phyloP scores from a whole-genome alignment of 1,140 invertebrate species.

The Caenorhabditis inopinata region DNA sequence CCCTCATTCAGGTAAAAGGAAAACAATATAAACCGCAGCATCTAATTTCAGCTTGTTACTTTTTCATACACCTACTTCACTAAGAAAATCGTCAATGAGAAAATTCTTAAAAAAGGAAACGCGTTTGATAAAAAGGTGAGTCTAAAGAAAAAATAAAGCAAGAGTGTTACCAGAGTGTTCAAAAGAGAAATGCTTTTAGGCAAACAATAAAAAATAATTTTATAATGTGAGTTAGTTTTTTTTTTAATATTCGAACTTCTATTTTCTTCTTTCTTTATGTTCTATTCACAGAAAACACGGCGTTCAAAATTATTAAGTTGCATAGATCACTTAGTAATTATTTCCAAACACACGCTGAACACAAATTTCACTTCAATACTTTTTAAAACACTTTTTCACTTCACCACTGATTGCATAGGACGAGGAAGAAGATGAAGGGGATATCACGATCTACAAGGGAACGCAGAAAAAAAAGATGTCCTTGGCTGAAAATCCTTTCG shows the following conservation, averaged over 20 bases:
- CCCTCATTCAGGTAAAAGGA: constrained; percentile 53
- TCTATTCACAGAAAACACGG: too few species aligned
- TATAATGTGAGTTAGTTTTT: not conserved
- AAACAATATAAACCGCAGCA: not conserved
- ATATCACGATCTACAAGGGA: constrained; percentile 6
- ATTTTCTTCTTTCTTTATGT: not conserved
- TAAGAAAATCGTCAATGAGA: constrained; percentile 57
- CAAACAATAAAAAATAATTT: not conserved
- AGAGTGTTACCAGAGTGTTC: too few species aligned
- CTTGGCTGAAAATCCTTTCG: not conserved
- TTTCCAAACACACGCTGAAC: too few species aligned
- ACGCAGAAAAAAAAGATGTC: constrained; percentile 7
- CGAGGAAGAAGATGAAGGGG: not conserved
- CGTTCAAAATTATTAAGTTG: too few species aligned
- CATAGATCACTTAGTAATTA: too few species aligned
- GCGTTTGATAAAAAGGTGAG: constrained; percentile 9
- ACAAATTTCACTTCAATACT: too few species aligned
- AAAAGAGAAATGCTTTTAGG: too few species aligned
- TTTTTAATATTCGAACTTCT: not conserved
- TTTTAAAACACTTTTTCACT: not conserved
- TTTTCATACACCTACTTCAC: constrained; percentile 58
- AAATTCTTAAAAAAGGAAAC: constrained; percentile 43
- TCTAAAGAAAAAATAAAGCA: too few species aligned
- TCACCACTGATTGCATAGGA: not conserved
- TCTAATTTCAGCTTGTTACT: constrained; percentile 57